Evolutionary conservation across 2,113 vertebrate species (phyloP).

Genomic region (Paracanthobrama guichenoti): DNA sequence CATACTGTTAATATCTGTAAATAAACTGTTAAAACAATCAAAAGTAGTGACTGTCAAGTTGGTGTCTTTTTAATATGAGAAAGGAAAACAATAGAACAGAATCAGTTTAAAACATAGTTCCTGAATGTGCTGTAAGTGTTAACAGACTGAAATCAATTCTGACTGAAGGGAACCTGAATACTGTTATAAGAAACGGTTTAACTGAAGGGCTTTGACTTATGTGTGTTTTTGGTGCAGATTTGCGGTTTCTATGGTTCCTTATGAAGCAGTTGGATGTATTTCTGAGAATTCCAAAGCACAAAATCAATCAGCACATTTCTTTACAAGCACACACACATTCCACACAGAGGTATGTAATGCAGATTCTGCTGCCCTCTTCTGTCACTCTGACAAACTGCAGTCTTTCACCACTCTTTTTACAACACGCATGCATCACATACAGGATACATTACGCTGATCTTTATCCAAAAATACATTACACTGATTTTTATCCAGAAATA

Average conservation of each 20-base stretch:
- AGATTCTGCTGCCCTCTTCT: constrained; percentile 39
- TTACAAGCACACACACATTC: constrained; percentile 6
- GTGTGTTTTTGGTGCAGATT: constrained; percentile 43
- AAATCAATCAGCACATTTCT: constrained; percentile 40
- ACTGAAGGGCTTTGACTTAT: constrained; percentile 27
- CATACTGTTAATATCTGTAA: neutral
- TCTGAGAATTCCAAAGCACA: constrained; percentile 37
- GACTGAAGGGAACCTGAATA: neutral
- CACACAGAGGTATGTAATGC: neutral
- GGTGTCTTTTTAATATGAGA: neutral
- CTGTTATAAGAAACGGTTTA: constrained; percentile 10
- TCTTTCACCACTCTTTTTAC: neutral
- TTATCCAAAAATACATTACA: neutral
- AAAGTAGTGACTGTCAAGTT: neutral
- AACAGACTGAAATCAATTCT: constrained; percentile 5
- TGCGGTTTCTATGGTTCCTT: constrained; percentile 42
- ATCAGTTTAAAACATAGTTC: neutral
- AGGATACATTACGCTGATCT: neutral
- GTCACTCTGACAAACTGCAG: constrained; percentile 2
- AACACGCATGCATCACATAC: neutral
- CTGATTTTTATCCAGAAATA: neutral
- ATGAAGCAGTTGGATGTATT: constrained; percentile 37
- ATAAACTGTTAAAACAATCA: neutral
- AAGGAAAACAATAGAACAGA: neutral
- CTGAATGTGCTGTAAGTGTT: neutral